Evolutionary conservation across 2,888 invertebrate species (phyloP).

Genomic region (Limnephilus rhombicus): DNA sequence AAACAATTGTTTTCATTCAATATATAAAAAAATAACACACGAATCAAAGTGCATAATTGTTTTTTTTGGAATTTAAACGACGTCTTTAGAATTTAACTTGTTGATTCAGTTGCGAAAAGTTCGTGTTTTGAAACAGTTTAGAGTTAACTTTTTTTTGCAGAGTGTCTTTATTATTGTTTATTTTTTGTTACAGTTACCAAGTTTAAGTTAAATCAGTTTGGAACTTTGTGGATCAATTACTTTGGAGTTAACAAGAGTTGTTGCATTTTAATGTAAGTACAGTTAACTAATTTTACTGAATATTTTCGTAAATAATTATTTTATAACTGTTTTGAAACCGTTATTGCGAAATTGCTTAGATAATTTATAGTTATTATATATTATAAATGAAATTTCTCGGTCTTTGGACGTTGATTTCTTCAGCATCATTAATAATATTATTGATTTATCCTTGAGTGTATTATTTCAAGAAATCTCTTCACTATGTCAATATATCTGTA

Average conservation of each 20-base stretch:
- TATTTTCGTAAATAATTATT: neutral
- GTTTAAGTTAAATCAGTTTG: neutral
- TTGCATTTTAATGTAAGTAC: constrained; percentile 26
- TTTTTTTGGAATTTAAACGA: neutral
- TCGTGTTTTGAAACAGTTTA: constrained; percentile 28
- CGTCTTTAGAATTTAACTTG: constrained; percentile 21
- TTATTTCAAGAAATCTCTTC: neutral
- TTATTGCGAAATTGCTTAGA: neutral
- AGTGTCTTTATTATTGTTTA: neutral
- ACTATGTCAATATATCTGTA: neutral
- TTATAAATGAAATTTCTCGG: neutral
- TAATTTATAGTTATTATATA: neutral
- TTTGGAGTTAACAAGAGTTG: neutral
- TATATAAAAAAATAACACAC: neutral
- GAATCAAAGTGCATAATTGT: neutral
- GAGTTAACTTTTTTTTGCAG: neutral
- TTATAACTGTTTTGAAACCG: neutral
- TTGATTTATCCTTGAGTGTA: neutral
- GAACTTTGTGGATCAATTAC: neutral
- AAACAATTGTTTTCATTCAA: neutral
- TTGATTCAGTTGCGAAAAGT: constrained; percentile 28
- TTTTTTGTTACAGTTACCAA: neutral
- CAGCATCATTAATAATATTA: neutral
- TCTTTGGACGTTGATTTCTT: neutral
- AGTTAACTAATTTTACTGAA: neutral